A percentile compares a stretch with the other conserved stretches of the same genome.
These are phyloP conservation scores for Mongoloraphidia duomilia DNA, from an alignment of 2,888 invertebrate genomes.

Conservation along the genomic window DNA sequence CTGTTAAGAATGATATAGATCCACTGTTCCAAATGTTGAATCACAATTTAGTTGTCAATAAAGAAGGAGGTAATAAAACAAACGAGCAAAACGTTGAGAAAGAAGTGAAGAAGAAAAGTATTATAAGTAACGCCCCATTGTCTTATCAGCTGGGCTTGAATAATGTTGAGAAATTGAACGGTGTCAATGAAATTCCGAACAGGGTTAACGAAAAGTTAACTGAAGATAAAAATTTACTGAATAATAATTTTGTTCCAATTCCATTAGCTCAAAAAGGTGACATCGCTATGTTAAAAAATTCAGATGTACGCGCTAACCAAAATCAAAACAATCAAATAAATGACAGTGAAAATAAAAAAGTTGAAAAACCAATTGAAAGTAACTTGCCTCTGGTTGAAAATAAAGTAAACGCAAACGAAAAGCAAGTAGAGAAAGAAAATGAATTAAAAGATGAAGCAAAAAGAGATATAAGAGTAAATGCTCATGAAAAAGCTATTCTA, in stretches of 20 bases:
- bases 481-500: conserved; percentile 1
- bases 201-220: too few relatives aligned
- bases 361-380: too few relatives aligned
- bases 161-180: neutral
- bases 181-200: too few relatives aligned
- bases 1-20: too few relatives aligned
- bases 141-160: conserved; percentile 12
- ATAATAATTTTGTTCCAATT: neutral
- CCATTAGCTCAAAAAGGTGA: too few relatives aligned
- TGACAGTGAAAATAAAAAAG: too few relatives aligned
- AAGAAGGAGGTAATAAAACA: conserved; percentile 8
- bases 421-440: too few relatives aligned
- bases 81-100: neutral
- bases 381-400: too few relatives aligned
- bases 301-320: too few relatives aligned
- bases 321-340: too few relatives aligned
- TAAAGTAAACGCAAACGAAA: too few relatives aligned
- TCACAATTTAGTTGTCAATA: neutral
- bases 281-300: too few relatives aligned
- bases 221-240: neutral
- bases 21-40: neutral
- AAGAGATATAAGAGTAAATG: neutral
- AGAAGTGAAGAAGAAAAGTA: conserved; percentile 4
- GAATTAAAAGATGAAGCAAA: neutral
- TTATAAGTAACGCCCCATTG: conserved; percentile 8